These are phyloP conservation scores for Euglossa dilemma DNA, from an alignment of 1,140 invertebrate genomes.

Conservation along the genomic window DNA sequence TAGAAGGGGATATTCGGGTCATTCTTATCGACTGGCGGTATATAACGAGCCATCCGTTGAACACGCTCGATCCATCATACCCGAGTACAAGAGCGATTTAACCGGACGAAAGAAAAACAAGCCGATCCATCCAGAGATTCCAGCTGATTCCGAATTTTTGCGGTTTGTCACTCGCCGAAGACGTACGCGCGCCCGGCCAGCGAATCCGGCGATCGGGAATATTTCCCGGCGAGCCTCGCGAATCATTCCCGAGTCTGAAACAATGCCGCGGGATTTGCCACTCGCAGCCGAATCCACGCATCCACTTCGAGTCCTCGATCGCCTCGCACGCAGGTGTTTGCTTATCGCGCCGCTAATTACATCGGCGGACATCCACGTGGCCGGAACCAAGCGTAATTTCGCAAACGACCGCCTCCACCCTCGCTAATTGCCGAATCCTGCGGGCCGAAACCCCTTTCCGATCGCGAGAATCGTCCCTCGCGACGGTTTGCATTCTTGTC, in stretches of 20 bases:
- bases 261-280: background rate
- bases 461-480: too few relatives aligned
- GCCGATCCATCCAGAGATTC: background rate
- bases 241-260: background rate
- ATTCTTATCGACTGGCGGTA: too few relatives aligned
- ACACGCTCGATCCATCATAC: too few relatives aligned
- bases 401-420: too few relatives aligned
- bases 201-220: conserved; percentile 19
- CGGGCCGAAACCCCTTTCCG: background rate
- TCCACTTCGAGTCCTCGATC: background rate
- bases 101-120: background rate
- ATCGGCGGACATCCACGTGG: background rate
- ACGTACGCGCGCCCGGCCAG: background rate
- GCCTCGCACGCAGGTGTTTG: background rate
- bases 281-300: background rate
- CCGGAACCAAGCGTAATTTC: background rate
- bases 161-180: background rate
- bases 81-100: background rate
- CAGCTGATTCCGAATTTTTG: background rate
- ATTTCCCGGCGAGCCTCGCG: background rate
- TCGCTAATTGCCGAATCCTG: background rate
- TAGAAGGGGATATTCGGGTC: too few relatives aligned
- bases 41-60: too few relatives aligned
- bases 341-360: conserved; percentile 15
- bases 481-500: too few relatives aligned